Base-by-base conservation (phyloP, 2,113 vertebrate species). In the Lepisosteus oculatus region DNA sequence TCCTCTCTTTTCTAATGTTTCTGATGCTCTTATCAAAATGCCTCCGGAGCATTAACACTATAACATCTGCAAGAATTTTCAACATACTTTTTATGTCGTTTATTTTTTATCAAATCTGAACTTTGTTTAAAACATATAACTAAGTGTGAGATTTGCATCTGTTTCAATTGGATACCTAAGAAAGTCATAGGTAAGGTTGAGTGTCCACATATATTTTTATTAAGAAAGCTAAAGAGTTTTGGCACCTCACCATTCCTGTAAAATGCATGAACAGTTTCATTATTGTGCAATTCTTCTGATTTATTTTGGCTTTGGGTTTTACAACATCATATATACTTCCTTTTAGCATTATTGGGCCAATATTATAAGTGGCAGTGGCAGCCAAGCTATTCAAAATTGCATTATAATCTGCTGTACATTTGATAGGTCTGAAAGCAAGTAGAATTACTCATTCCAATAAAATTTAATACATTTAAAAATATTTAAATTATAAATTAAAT, bases 271-370 rank as follows among this genome's bases (percentile, higher is more conserved):
- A 90, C 84, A 80, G 83, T 85, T 85, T 88, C 82, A 85, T 90
- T 90, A 87, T 80, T 85, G 77, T 77, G 77, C 47, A 82, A 89
- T 82, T 76, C 78, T 87, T 92, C 88, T 88, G 85, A 92, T 90
- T 87, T 91, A 88, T 92, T 89, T 79, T 91, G 88, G 89, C 85
- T 80, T 85, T 80, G 85, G 79, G 83, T 89, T 93, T 94, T 90
- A 92, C 79, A 86, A 84, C 84, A 84, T 74, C 87, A 81, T 81
- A 83, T 88, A 77, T 71, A 88, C 89, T 87, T 93, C 87, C 86
- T 90, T 81, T 88, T 83, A 70, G 68, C 82, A 83, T 78, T 88
- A 81, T 89, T 90, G 90, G 74, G 87, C 83, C 85, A 86, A 87
- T 90, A 93, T 92, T 83, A 87, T 80, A 82, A 83, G 82, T 88